Evolutionary conservation across 2,113 vertebrate species (phyloP), one percentile per base, ranked within the genome.

Genomic region (Poicephalus meyeri): DNA sequence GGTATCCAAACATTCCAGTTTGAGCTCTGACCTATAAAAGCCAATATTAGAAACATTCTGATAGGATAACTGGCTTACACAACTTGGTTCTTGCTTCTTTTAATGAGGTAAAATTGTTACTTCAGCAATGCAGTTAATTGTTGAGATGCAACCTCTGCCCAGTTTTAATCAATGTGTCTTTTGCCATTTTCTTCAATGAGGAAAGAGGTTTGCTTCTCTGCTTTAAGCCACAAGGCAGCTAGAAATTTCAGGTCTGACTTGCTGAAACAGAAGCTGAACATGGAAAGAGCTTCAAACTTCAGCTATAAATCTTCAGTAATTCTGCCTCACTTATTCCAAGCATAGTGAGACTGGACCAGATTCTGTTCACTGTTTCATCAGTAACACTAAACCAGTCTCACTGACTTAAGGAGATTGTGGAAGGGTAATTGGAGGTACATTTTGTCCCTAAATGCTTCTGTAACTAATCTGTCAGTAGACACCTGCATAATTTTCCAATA

Each of bases 401-500:
- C 9, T 3, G 6, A 55, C 16, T 73, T 73, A 10, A 35, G 46
- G 58, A 88, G 74, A 50, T 2, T 70, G 26, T 26, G 64, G 33
- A 81, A 91, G 21, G 25, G 44, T 58, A 73, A 72, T 16, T 88
- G 41, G n/a, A 69, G 21, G 15, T 63, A 65, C 13, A 33, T 85
- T 87, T 81, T 8, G 1, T 52, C 53, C 16, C 25, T 79, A 72
- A 84, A 89, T 68, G 6, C 6, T 65, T 81, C 80, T 73, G 15
- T 64, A 79, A 21, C 9, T 82, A 76, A 61, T 41, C 39, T 91
- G 39, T 55, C 56, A 91, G 56, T 69, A 72, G 49, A 92, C 88
- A 60, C 24, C 44, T 77, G 56, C 24, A 87, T 89, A 72, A 94
- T 95, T 93, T 79, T 76, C 44, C 35, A 89, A 89, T 76, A 89